Evolutionary conservation across 1,140 invertebrate genomes (phyloP).

Genomic region (Polypedilum vanderplanki): DNA sequence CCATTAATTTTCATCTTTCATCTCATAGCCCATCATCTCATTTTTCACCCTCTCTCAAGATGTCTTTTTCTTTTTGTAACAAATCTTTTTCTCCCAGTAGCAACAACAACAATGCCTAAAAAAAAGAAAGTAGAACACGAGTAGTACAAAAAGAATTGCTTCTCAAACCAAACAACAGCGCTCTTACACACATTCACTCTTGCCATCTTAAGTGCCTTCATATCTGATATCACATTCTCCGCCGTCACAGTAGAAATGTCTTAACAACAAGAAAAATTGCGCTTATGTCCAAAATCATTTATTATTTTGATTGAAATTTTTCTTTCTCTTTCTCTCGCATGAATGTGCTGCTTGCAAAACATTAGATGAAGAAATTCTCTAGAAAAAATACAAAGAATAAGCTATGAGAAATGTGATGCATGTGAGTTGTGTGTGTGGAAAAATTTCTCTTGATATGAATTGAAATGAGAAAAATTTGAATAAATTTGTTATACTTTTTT

Average conservation of each 20-base stretch:
- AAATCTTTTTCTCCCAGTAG: not conserved
- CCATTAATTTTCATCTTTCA: too few relatives aligned
- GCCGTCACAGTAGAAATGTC: not conserved
- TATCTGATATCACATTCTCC: not conserved
- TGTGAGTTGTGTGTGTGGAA: too few relatives aligned
- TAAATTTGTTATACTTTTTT: too few relatives aligned
- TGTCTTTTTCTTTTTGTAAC: not conserved
- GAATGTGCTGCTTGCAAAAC: too few relatives aligned
- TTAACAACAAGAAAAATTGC: slow-evolving; percentile 13
- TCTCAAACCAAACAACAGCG: too few relatives aligned
- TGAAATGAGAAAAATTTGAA: too few relatives aligned
- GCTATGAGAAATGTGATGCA: too few relatives aligned
- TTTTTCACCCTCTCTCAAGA: not conserved
- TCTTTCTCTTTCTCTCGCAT: not conserved
- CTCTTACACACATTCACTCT: not conserved
- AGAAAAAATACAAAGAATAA: too few relatives aligned
- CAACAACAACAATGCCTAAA: not conserved
- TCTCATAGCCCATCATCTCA: too few relatives aligned
- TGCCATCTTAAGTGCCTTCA: slow-evolving; percentile 10
- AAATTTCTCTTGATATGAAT: too few relatives aligned
- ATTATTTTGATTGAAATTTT: not conserved
- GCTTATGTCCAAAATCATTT: slow-evolving; percentile 18
- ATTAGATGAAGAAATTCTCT: too few relatives aligned
- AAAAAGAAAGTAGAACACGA: not conserved
- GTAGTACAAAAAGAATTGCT: too few relatives aligned